These are phyloP conservation scores for Ondatra zibethicus DNA, from an alignment of 2,113 vertebrate species.

Conservation along the genomic window DNA sequence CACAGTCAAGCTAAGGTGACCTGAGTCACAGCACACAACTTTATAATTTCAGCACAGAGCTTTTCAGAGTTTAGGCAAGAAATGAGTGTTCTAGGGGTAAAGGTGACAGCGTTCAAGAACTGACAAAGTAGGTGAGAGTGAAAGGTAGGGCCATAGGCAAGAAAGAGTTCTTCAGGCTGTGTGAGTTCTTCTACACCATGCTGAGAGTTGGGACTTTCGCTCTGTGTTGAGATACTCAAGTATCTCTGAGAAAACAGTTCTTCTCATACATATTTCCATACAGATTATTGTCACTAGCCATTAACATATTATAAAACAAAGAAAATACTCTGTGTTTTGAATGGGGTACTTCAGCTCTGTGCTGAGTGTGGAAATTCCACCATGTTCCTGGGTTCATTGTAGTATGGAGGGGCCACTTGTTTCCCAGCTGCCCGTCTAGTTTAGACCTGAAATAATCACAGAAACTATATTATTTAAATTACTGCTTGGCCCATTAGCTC, in stretches of 20 bases:
- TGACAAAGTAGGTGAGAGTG: background rate
- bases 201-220: background rate
- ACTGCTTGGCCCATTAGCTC: too few relatives aligned
- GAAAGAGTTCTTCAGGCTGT: background rate
- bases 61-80: background rate
- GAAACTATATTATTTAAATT: too few relatives aligned
- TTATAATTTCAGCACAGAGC: background rate
- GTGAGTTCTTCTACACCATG: background rate
- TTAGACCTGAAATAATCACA: too few relatives aligned
- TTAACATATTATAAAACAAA: background rate
- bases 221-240: background rate
- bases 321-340: background rate
- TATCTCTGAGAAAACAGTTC: background rate
- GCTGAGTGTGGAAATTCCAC: background rate
- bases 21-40: background rate
- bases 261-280: background rate
- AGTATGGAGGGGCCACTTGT: too few relatives aligned
- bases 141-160: background rate
- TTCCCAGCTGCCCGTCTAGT: too few relatives aligned
- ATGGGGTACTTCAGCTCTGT: background rate
- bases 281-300: background rate
- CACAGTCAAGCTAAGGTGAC: background rate
- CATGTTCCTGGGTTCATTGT: background rate
- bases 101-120: background rate
- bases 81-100: too few relatives aligned